A percentile compares a stretch with the other conserved stretches of the same genome.
These are phyloP conservation scores for Nomada goodeniana DNA, from an alignment of 2,888 invertebrate genomes.

Conservation along the genomic window DNA sequence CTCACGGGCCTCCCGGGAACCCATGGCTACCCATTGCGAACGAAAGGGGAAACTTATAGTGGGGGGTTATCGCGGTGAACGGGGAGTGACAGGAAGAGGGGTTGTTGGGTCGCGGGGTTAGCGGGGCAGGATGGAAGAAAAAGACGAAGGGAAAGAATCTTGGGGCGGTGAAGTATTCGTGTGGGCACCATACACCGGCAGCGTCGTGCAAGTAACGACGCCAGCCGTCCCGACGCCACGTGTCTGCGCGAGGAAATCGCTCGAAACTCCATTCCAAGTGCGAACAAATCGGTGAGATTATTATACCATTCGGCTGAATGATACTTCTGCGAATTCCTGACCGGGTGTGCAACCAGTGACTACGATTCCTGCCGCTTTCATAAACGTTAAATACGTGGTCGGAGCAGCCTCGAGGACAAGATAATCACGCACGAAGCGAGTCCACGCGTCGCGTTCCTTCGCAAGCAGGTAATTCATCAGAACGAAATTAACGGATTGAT, in stretches of 20 bases:
- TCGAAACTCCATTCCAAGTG: not conserved
- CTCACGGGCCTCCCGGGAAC: constrained; percentile 49
- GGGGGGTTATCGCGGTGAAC: constrained; percentile 52
- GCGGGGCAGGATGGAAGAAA: constrained; percentile 50
- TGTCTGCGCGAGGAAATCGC: constrained; percentile 56
- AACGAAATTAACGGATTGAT: not conserved
- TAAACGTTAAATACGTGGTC: not conserved
- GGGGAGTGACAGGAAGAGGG: constrained; percentile 28
- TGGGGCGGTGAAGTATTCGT: constrained; percentile 60
- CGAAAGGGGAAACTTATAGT: constrained; percentile 59
- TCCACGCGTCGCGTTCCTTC: not conserved
- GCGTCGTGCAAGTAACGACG: constrained; percentile 67
- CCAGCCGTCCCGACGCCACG: constrained; percentile 75
- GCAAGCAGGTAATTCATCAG: constrained; percentile 29
- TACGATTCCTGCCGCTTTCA: not conserved
- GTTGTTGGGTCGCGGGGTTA: constrained; percentile 21
- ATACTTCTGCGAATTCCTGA: not conserved
- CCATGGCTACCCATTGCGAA: constrained; percentile 62
- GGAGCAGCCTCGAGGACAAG: not conserved
- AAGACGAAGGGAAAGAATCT: constrained; percentile 61
- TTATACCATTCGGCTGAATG: not conserved
- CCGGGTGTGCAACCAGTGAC: constrained; percentile 8
- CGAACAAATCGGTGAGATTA: not conserved
- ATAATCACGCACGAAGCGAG: not conserved
- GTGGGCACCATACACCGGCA: constrained; percentile 60